These are phyloP conservation scores for Octopus sinensis DNA, from an alignment of 1,140 invertebrate genomes.

Conservation along the genomic window DNA sequence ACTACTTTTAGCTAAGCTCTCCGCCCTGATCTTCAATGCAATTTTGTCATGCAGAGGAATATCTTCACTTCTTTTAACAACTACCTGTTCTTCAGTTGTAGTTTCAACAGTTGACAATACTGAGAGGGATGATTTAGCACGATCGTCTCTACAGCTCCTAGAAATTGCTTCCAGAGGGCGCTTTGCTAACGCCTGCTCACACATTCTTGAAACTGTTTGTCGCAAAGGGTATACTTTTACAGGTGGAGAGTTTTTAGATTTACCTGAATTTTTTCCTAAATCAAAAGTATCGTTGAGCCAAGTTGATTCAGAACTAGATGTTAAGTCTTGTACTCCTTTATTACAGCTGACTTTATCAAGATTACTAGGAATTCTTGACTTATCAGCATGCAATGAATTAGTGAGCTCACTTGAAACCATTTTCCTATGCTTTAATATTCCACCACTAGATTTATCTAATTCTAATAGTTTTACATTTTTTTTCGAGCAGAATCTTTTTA, in stretches of 20 bases:
- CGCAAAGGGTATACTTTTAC: constrained; percentile 36
- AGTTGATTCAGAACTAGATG: not conserved
- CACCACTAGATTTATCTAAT: not conserved
- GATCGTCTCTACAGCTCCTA: constrained; percentile 9
- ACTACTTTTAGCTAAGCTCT: constrained; percentile 48
- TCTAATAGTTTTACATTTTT: not conserved
- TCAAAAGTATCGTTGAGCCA: not conserved
- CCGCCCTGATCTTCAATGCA: constrained; percentile 49
- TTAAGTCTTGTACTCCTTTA: not conserved
- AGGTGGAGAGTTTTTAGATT: constrained; percentile 1
- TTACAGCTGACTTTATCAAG: not conserved
- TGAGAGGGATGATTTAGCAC: not conserved
- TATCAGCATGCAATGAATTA: not conserved
- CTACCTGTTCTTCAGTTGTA: not conserved
- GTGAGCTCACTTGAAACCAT: not conserved
- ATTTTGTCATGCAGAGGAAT: constrained; percentile 45
- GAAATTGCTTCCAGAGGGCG: constrained; percentile 9
- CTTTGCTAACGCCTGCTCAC: constrained; percentile 14
- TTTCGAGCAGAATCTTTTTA: not conserved
- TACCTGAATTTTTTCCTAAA: not conserved
- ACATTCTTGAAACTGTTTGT: constrained; percentile 15
- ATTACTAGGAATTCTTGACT: not conserved
- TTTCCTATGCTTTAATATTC: too few species aligned
- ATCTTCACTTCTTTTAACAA: not conserved
- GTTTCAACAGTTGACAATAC: not conserved